A percentile compares a stretch with the other conserved stretches of the same genome.
Conservation (phyloP, 2,113 vertebrate species). For the Grammatotria lemairii region DNA sequence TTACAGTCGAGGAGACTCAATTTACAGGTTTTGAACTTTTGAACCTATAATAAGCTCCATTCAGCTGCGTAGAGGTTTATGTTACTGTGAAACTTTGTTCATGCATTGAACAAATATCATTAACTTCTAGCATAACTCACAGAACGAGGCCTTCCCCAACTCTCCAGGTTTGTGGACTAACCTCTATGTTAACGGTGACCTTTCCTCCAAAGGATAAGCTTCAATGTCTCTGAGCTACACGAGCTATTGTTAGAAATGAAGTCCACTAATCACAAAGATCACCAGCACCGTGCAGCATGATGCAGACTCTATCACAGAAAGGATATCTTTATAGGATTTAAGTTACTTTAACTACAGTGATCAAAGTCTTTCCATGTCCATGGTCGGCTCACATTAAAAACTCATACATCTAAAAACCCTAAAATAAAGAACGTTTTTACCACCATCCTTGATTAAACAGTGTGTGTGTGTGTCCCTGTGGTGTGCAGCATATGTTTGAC, state of each 20-base stretch:
- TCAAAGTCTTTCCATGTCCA: background rate
- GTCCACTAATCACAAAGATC: background rate
- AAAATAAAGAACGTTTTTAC: background rate
- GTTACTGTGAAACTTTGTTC: background rate
- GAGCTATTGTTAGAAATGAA: background rate
- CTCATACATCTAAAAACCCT: background rate
- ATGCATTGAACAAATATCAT: background rate
- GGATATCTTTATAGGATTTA: background rate
- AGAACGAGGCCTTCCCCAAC: background rate
- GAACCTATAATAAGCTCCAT: background rate
- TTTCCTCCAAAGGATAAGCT: background rate
- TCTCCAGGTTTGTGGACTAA: background rate
- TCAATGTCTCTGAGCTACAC: background rate
- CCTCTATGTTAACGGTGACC: background rate
- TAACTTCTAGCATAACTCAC: background rate
- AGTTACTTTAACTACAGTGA: background rate
- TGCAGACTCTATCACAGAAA: background rate
- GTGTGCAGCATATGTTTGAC: constrained; percentile 44
- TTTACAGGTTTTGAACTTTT: background rate
- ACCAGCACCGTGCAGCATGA: background rate
- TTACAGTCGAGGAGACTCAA: background rate
- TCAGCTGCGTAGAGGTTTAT: background rate
- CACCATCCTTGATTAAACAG: background rate
- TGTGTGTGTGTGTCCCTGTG: background rate
- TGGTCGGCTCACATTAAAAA: background rate